Base-by-base conservation (phyloP, 2,888 invertebrate genomes). In the Agrilus cyanescens region DNA sequence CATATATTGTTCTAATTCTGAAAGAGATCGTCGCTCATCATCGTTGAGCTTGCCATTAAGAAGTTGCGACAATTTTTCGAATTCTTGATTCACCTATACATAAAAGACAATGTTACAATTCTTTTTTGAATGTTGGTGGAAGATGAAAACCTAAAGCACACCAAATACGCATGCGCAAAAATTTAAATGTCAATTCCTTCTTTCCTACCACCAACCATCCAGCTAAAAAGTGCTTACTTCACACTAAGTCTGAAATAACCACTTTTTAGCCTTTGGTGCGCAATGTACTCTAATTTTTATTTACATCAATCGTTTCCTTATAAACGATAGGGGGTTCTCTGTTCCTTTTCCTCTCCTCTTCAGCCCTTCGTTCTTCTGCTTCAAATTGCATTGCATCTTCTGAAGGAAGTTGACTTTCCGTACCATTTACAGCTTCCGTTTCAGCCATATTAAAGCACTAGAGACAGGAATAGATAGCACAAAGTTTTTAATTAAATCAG, bases 1-100 rank as follows among this genome's bases (percentile, higher is more conserved):
- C 63, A 91, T 77, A 68, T 91, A 93, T 66, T 88, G 87, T 60
- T 84, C 80, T 54, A 93, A 69, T 69, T 93, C 91, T 55, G 82
- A 82, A 60, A 90, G 68, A 52, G 82, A 83, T 54, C 74, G 73
- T 59, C 76, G 75, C 62, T 91, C 90, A 46, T 85, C 86, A 10
- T 78, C 74, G 40, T 74, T 73, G 49, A 91, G 70, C 62, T 80
- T 77, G 25, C 80, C 82, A 46, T 82, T 82, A 41, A 88, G 71
- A 37, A 81, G 65, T 45, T 72, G 74, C 1, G 78, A 73, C 40
- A 93, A 68, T 30, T 75, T 73, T 57, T 86, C 87, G 57, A 85
- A 81, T 66, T 89, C 86, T 43, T 72, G 73, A 57, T 74, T 74
- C 6, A 80, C 75, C 83, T 83, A 62, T 40, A 38, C 32, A 33